Base-by-base conservation (phyloP, 2,113 vertebrate species). In the Apistogramma diplotaenia region DNA sequence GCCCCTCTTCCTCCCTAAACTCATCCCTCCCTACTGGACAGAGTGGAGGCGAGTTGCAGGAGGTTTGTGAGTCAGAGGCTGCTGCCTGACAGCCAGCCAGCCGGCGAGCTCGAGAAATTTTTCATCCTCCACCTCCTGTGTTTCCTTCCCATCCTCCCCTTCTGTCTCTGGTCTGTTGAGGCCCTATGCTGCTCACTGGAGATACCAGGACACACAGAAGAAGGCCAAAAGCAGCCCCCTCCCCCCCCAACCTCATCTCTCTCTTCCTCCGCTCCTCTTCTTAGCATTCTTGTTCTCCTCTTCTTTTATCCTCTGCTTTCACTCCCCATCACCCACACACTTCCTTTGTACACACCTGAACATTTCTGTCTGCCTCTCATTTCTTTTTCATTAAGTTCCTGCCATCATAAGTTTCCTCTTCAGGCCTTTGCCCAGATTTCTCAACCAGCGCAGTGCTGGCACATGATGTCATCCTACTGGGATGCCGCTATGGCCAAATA, bases 161-260 rank as follows among this genome's bases (percentile, higher is more conserved):
- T 88, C 80, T 77, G 53, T 73, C 46, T 86, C 62, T 85, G 79
- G 55, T 87, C 84, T 56, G 72, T 67, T 72, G 74, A 83, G 85
- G 60, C 81, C 72, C 84, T 65, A 27, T 31, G 79, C 91, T 92
- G 90, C 81, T 84, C 79, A 60, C 85, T 76, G 74, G 79, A 91
- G 92, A 92, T 92, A 89, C 81, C 72, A 67, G 70, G 43, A 81
- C 62, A 78, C 31, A 75, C 65, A 46, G 79, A 67, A 37, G 16
- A 60, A n/a, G 5, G 89, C 88, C 89, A 90, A 67, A 62, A 53
- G 74, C 55, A 54, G 59, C 82, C 76, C 15, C 62, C 56, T 75
- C 65, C 59, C 77, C 51, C n/a, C 53, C 54, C 23, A 55, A 10
- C 21, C 54, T 21, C 21, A n/a, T 73, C 57, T 76, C 40, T 76